Evolutionary conservation across 2,888 invertebrate genomes (phyloP).

Genomic region (Mythimna ferrago): DNA sequence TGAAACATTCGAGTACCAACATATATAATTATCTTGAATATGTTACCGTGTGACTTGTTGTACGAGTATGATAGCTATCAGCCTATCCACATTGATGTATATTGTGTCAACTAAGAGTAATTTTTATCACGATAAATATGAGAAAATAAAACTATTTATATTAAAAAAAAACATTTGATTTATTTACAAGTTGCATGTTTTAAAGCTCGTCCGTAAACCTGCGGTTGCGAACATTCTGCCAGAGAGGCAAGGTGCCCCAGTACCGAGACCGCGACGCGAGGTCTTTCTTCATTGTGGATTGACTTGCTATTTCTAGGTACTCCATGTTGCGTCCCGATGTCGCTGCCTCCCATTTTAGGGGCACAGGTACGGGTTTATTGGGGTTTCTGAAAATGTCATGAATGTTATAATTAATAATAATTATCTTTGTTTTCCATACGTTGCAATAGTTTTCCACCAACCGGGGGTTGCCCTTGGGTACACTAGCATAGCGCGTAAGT

Average conservation of each 20-base stretch:
- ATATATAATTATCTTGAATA: background rate
- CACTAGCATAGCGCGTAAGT: too few species aligned
- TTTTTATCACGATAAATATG: background rate
- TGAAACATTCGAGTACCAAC: background rate
- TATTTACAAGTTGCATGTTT: constrained; percentile 32
- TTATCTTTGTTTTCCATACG: too few species aligned
- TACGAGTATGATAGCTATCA: background rate
- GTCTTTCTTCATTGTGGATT: constrained; percentile 89
- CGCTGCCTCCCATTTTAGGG: constrained; percentile 91
- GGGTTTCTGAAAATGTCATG: constrained; percentile 91
- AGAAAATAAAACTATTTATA: constrained; percentile 5
- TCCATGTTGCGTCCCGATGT: constrained; percentile 86
- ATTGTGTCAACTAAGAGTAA: background rate
- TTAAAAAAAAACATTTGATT: background rate
- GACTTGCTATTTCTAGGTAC: constrained; percentile 87
- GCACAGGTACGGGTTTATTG: constrained; percentile 85
- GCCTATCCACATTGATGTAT: too few species aligned
- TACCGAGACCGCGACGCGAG: constrained; percentile 91
- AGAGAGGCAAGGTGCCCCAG: constrained; percentile 91
- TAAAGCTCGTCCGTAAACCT: constrained; percentile 86
- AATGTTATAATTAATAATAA: background rate
- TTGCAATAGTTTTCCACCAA: too few species aligned
- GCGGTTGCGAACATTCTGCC: constrained; percentile 77
- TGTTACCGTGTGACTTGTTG: background rate
- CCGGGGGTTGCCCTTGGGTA: too few species aligned